A percentile compares a stretch with the other conserved stretches of the same genome.
phyloP scores from a whole-genome alignment of 2,113 vertebrate species.

The Rhynchomys soricoides region DNA sequence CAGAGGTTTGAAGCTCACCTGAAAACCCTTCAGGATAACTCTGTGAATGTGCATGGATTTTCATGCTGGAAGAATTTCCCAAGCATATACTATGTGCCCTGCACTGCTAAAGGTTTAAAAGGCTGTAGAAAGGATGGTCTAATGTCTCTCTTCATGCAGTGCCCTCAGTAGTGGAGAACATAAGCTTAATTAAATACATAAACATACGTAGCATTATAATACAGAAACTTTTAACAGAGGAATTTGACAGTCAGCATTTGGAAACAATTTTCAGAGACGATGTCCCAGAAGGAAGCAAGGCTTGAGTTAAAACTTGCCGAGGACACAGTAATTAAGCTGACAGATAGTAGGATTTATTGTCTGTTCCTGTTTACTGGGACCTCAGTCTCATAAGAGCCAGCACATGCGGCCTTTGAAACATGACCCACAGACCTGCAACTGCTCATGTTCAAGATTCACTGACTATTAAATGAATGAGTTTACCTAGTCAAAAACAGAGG shows the following conservation, averaged over 20 bases:
- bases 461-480: not conserved
- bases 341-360: not conserved
- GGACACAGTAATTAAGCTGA: not conserved
- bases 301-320: not conserved
- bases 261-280: constrained; percentile 27
- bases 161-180: not conserved
- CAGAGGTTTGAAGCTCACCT: not conserved
- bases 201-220: not conserved
- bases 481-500: not conserved
- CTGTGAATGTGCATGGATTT: not conserved
- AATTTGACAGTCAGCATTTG: constrained; percentile 25
- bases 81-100: not conserved
- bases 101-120: not conserved
- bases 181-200: not conserved
- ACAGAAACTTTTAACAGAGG: not conserved
- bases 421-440: not conserved
- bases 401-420: not conserved
- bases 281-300: not conserved
- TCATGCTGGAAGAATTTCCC: not conserved
- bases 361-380: not conserved
- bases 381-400: not conserved
- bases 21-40: not conserved
- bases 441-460: not conserved
- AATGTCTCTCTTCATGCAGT: not conserved
- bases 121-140: not conserved